These are phyloP conservation scores for Montipora foliosa DNA, from an alignment of 64 coral and sea anemone species.

Conservation along the genomic window DNA sequence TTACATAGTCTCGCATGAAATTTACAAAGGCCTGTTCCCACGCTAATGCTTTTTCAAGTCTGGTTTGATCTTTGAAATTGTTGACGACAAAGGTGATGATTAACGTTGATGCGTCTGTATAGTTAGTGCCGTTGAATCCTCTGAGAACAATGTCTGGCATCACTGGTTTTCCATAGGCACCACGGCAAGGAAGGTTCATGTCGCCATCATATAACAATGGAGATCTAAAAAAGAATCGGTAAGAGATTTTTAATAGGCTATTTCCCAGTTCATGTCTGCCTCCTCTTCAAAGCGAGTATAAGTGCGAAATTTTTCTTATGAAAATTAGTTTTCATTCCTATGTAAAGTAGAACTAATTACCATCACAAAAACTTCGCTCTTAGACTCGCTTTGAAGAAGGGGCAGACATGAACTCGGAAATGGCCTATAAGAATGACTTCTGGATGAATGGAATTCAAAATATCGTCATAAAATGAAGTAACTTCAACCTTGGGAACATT, in stretches of 20 bases:
- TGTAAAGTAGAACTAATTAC: no score
- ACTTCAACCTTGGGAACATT: no score
- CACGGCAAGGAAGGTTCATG: constrained; percentile 66
- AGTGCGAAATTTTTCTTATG: no score
- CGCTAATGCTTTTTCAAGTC: constrained; percentile 71
- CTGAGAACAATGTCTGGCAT: constrained; percentile 84
- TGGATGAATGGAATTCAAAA: no score
- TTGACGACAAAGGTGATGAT: constrained; percentile 93
- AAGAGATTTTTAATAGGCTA: background rate
- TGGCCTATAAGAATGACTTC: no score
- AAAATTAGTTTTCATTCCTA: no score
- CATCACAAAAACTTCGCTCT: no score
- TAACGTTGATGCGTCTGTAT: constrained; percentile 70
- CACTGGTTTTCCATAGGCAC: constrained; percentile 83
- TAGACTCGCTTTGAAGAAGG: no score
- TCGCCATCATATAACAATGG: constrained; percentile 65
- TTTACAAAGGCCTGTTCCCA: constrained; percentile 95
- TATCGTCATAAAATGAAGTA: no score
- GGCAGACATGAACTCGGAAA: no score
- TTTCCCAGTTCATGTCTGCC: no score
- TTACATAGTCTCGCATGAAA: constrained; percentile 73
- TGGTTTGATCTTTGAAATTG: constrained; percentile 84
- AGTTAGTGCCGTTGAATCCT: constrained; percentile 81
- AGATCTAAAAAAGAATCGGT: constrained; percentile 51
- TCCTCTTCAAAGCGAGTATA: no score